Evolutionary conservation across 2,113 vertebrate genomes (phyloP).

Genomic region (Oryzias curvinotus): DNA sequence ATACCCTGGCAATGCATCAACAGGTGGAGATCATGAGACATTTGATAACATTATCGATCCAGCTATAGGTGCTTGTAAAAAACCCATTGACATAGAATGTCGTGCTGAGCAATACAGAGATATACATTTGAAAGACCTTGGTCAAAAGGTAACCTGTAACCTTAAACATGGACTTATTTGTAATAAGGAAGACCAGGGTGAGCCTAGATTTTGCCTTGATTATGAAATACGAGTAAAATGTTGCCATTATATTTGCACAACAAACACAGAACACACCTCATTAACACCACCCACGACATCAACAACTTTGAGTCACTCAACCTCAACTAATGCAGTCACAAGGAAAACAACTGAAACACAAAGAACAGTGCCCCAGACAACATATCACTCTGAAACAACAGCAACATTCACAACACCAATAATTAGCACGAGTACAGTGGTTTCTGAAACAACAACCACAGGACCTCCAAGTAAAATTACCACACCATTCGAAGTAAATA

Average conservation of each 20-base stretch:
- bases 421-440: background rate
- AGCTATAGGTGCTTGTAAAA: conserved; percentile 17
- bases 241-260: conserved; percentile 19
- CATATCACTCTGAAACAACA: background rate
- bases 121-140: background rate
- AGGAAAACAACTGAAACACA: too few species aligned
- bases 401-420: background rate
- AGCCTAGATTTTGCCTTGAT: conserved; percentile 9
- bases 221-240: conserved; percentile 55
- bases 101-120: background rate
- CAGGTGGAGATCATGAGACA: conserved; percentile 34
- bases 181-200: conserved; percentile 45
- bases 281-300: background rate
- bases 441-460: background rate
- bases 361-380: too few species aligned
- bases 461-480: background rate
- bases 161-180: conserved; percentile 50
- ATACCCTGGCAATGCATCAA: background rate
- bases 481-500: background rate
- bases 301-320: too few species aligned
- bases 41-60: conserved; percentile 7
- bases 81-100: conserved; percentile 38
- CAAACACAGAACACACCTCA: background rate
- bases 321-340: background rate
- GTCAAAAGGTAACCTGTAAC: conserved; percentile 39